A percentile compares a stretch with the other conserved stretches of the same genome.
Evolutionary conservation across 2,113 vertebrate genomes (phyloP).

Genomic region (Mixornis gularis): DNA sequence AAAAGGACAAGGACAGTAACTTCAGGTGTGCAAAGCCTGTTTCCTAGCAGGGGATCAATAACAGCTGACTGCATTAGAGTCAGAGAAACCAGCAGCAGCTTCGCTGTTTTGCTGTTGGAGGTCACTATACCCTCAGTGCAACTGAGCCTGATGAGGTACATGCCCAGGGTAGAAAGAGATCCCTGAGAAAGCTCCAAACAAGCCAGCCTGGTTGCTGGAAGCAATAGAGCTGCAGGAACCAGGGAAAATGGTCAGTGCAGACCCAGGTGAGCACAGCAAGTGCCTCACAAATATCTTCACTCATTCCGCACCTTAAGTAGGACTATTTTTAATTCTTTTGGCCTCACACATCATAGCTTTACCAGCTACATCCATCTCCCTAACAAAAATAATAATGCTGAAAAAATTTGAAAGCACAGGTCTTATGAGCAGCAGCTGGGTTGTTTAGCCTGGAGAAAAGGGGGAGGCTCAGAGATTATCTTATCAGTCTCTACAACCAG

Average conservation of each 20-base stretch:
- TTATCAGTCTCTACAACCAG: neutral
- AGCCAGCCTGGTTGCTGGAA: neutral
- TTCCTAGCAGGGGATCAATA: conserved; percentile 6
- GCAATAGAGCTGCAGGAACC: neutral
- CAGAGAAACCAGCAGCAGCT: neutral
- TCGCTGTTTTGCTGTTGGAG: neutral
- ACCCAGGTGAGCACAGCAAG: neutral
- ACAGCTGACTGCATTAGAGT: neutral
- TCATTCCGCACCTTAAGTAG: neutral
- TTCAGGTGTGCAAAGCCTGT: neutral
- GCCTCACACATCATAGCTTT: neutral
- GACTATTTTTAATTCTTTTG: neutral
- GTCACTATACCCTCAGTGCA: neutral
- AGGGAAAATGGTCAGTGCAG: neutral
- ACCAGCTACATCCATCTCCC: neutral
- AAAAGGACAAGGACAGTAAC: conserved; percentile 1
- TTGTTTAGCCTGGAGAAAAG: neutral
- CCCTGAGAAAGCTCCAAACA: neutral
- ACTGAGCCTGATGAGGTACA: neutral
- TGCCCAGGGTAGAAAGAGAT: neutral
- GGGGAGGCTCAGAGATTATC: neutral
- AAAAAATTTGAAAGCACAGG: neutral
- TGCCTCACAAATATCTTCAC: neutral
- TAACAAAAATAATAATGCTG: neutral
- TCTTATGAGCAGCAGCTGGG: neutral